Percentiles rank a stretch among this genome's conserved stretches.
phyloP scores from a whole-genome alignment of 2,888 invertebrate species.

The Linnaemya vulpina region DNA sequence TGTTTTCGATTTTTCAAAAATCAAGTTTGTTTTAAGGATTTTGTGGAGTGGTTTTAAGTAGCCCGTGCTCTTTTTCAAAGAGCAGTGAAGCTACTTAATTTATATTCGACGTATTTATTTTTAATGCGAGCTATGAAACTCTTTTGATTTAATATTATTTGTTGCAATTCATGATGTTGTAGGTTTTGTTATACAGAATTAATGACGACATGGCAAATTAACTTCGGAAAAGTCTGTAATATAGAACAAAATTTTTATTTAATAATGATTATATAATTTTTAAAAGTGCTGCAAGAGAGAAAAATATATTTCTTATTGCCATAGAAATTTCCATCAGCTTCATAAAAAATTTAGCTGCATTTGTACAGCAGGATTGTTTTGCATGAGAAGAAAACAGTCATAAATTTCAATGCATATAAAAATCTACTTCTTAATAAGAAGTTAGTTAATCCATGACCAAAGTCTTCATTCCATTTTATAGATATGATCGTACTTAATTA shows the following conservation, averaged over 20 bases:
- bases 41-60: conserved; percentile 44
- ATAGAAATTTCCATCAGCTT: no score
- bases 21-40: background rate
- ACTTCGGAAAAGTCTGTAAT: conserved; percentile 15
- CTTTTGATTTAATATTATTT: conserved; percentile 12
- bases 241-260: background rate
- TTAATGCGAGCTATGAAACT: conserved; percentile 8
- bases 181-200: background rate
- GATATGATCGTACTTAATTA: no score
- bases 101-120: background rate
- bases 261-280: no score
- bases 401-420: no score
- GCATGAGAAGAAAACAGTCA: no score
- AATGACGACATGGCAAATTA: background rate
- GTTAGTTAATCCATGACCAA: no score
- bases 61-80: conserved; percentile 60
- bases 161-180: conserved; percentile 35
- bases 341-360: no score
- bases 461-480: no score
- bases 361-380: no score
- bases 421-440: no score
- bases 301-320: no score
- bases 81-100: conserved; percentile 66
- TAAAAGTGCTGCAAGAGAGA: no score
- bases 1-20: background rate